Evolutionary conservation across 2,888 invertebrate species (phyloP), one percentile per base, ranked within the genome.

Genomic region (Anthophora plumipes): DNA sequence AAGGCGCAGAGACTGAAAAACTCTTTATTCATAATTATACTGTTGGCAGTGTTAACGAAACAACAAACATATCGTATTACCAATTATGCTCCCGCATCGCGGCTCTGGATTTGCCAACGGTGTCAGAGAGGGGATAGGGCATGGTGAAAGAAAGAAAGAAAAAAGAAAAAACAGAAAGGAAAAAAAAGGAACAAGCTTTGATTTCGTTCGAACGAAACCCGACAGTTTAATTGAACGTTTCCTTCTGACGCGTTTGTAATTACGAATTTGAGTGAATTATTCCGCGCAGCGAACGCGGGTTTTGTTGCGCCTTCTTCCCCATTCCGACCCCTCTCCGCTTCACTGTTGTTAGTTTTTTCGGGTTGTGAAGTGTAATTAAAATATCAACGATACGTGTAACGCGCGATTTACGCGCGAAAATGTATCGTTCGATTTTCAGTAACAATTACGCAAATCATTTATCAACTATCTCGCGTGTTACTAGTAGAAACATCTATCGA

Each of bases 21-120:
- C 72, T 77, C 87, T 84, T 80, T 85, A 84, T 82, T 80, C 81
- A 87, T 87, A 87, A 87, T 87, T 82, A 87, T 87, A 87, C 83
- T 64, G 80, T 71, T 77, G 66, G 68, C 70, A 66, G 79, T 85
- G 78, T 85, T 78, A 78, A 80, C 82, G 83, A 84, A 82, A 80
- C 81, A 78, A 85, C 80, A 85, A 79, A 76, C 81, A 82, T 87
- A 87, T 87, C 86, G 80, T 71, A 82, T 87, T 82, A 87, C 86
- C 86, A 87, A 87, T 87, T 87, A 87, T 75, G 82, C 78, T 72
- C 69, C 68, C 41, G 77, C 50, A 79, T 79, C 60, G 52, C 54
- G 69, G 66, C 14, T 48, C 39, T n/a, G 67, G 67, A 82, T 81
- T 78, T 71, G 77, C 70, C 73, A 68, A 68, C 70, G 14, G 20